A percentile compares a stretch with the other conserved stretches of the same genome.
Evolutionary conservation across 2,888 invertebrate genomes (phyloP).

Genomic region (Prosopocoilus inquinatus): DNA sequence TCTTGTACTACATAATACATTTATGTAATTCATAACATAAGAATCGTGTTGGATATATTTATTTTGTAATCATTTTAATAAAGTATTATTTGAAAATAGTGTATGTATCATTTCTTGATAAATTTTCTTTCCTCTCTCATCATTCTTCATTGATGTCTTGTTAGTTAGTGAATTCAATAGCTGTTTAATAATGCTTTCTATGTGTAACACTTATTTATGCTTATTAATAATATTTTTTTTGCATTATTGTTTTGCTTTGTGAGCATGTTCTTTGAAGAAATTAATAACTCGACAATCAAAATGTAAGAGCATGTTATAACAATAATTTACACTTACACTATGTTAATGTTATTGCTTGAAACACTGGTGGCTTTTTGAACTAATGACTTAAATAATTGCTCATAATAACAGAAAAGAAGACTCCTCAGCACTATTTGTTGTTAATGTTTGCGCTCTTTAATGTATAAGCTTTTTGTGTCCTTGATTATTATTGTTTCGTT

Average conservation of each 20-base stretch:
- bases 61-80: slow-evolving; percentile 1
- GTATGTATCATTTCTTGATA: background rate
- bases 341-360: no score
- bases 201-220: background rate
- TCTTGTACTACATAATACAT: background rate
- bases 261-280: background rate
- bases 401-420: no score
- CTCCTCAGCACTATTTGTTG: no score
- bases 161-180: slow-evolving; percentile 20
- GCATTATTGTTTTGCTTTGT: background rate
- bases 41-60: background rate
- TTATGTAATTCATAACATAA: slow-evolving; percentile 5
- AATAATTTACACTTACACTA: no score
- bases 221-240: background rate
- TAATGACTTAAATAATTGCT: no score
- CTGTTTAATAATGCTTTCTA: slow-evolving; percentile 8
- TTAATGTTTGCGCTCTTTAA: no score
- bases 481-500: no score
- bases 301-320: no score
- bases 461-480: no score
- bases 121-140: background rate
- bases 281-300: background rate
- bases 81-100: background rate
- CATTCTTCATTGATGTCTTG: background rate
- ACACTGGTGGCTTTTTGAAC: no score